Percentiles rank a stretch among this genome's conserved stretches.
These are phyloP conservation scores for Chaunax sp. DNA, from an alignment of 2,797 vertebrate genomes.

Conservation along the genomic window DNA sequence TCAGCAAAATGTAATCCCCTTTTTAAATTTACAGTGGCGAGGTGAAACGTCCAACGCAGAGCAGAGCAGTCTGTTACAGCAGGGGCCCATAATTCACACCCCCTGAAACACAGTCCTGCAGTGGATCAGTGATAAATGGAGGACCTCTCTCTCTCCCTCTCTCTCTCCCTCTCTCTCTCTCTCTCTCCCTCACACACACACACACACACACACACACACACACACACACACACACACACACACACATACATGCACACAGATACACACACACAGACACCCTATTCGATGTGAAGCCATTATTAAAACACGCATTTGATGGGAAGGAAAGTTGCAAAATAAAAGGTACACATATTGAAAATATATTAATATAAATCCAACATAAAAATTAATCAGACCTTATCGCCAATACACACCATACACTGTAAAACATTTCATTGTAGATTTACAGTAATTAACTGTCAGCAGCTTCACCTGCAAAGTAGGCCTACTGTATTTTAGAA, in stretches of 20 bases:
- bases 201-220: too few relatives aligned
- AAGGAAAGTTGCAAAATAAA: slow-evolving; percentile 6
- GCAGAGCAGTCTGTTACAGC: slow-evolving; percentile 72
- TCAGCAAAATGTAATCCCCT: slow-evolving; percentile 70
- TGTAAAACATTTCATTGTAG: too few relatives aligned
- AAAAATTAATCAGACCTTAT: background rate
- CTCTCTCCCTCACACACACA: background rate
- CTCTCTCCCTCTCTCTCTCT: slow-evolving; percentile 11
- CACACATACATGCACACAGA: too few relatives aligned
- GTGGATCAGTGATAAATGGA: slow-evolving; percentile 81
- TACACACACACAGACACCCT: too few relatives aligned
- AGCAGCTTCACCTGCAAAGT: too few relatives aligned
- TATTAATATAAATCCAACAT: background rate
- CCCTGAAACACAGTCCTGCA: slow-evolving; percentile 76
- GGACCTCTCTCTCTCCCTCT: slow-evolving; percentile 36
- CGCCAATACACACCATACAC: too few relatives aligned
- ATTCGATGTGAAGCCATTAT: slow-evolving; percentile 11
- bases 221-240: slow-evolving; percentile 17
- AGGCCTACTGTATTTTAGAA: too few relatives aligned
- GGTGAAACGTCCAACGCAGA: slow-evolving; percentile 76
- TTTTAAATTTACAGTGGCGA: slow-evolving; percentile 76
- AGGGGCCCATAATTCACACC: slow-evolving; percentile 79
- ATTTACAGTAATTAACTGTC: too few relatives aligned
- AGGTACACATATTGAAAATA: too few relatives aligned
- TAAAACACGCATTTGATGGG: slow-evolving; percentile 12